These are phyloP conservation scores for Climacteris rufus DNA, from an alignment of 2,113 vertebrate species.

Conservation along the genomic window DNA sequence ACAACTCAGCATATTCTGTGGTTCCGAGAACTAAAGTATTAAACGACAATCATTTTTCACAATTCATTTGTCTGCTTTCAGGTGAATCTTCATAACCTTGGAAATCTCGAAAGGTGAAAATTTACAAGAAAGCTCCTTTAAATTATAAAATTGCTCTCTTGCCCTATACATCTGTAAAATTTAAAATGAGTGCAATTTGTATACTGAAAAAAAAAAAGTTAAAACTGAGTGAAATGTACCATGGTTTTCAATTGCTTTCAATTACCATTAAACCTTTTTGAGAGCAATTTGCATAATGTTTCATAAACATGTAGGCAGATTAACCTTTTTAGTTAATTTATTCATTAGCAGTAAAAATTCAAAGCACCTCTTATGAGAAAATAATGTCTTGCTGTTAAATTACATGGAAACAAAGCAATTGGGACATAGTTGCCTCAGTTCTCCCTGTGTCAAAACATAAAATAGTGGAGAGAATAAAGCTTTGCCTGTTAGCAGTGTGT, in stretches of 20 bases:
- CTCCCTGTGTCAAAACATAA: conserved; percentile 58
- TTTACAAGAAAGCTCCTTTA: not conserved
- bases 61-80: not conserved
- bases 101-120: not conserved
- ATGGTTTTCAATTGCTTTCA: conserved; percentile 76
- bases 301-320: conserved; percentile 81
- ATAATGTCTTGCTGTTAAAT: conserved; percentile 81
- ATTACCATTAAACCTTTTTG: conserved; percentile 80
- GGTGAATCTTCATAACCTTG: not conserved
- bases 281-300: conserved; percentile 80
- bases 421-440: conserved; percentile 66
- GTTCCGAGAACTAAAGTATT: conserved; percentile 16
- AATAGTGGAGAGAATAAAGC: conserved; percentile 26
- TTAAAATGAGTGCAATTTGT: conserved; percentile 42
- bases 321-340: conserved; percentile 86
- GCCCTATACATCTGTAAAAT: conserved; percentile 41
- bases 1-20: not conserved
- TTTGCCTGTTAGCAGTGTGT: conserved; percentile 51
- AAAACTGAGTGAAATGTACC: conserved; percentile 73
- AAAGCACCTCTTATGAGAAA: conserved; percentile 78
- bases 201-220: conserved; percentile 38
- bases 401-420: conserved; percentile 79
- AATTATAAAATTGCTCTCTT: not conserved
- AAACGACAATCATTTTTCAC: not conserved
- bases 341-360: conserved; percentile 85